phyloP scores from a whole-genome alignment of 1,140 invertebrate species.

The Calephelis virginiensis region DNA sequence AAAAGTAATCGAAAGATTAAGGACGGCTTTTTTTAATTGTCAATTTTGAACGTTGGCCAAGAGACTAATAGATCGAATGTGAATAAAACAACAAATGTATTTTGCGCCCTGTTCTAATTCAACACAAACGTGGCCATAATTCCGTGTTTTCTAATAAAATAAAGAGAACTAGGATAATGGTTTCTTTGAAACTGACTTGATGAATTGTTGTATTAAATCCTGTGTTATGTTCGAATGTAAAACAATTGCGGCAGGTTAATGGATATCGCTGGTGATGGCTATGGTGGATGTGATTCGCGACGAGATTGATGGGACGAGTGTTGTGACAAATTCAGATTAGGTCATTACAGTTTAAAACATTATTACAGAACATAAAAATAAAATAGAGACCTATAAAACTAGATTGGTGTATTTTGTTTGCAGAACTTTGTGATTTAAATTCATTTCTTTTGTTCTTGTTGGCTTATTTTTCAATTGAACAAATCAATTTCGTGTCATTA shows the following conservation, averaged over 20 bases:
- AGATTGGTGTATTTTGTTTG: not conserved
- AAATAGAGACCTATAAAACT: too few species aligned
- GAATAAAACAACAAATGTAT: constrained; percentile 6
- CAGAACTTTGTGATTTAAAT: not conserved
- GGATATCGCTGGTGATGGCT: not conserved
- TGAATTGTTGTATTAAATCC: not conserved
- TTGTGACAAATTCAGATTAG: too few species aligned
- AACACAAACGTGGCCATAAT: not conserved
- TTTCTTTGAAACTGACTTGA: constrained; percentile 7
- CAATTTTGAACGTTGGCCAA: constrained; percentile 6
- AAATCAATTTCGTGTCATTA: too few species aligned
- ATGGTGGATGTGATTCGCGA: not conserved
- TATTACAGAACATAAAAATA: too few species aligned
- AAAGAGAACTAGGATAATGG: constrained; percentile 10
- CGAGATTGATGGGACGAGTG: too few species aligned
- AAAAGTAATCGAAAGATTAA: too few species aligned
- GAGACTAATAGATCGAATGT: constrained; percentile 4
- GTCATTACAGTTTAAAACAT: too few species aligned
- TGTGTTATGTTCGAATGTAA: constrained; percentile 1
- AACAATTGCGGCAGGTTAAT: not conserved
- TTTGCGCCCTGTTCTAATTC: not conserved
- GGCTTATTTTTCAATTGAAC: too few species aligned
- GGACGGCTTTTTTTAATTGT: not conserved
- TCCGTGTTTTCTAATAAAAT: constrained; percentile 6
- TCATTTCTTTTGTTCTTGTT: too few species aligned